Conservation (phyloP, 1,140 invertebrate genomes). For the Solenopsis fugax region DNA sequence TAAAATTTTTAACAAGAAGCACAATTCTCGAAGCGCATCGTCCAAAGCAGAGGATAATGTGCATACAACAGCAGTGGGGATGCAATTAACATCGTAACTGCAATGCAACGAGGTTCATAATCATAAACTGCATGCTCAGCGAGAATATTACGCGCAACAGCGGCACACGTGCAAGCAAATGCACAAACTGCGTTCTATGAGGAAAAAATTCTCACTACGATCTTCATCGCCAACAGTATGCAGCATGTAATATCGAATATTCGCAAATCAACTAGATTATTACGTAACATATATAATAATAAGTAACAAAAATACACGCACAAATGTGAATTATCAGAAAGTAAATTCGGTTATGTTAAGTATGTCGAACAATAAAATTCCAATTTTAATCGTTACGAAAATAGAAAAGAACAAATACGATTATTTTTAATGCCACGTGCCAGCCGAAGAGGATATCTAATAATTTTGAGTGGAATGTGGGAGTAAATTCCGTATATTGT, state of each 20-base stretch:
- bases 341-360: background rate
- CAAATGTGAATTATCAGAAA: background rate
- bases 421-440: constrained; percentile 27
- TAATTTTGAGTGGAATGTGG: constrained; percentile 18
- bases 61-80: background rate
- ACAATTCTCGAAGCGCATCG: background rate
- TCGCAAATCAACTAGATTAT: background rate
- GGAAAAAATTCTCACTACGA: background rate
- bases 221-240: background rate
- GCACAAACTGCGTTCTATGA: background rate
- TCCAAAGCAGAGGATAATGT: constrained; percentile 3
- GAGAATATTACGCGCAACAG: constrained; percentile 32
- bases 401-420: background rate
- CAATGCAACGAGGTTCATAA: background rate
- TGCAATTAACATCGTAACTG: constrained; percentile 31
- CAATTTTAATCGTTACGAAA: background rate
- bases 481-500: background rate
- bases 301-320: background rate
- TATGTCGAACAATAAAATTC: background rate
- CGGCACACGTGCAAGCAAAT: background rate
- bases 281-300: background rate
- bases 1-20: background rate
- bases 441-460: background rate
- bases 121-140: constrained; percentile 36
- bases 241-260: background rate